phyloP scores from a whole-genome alignment of 2,797 vertebrate genomes.

The Zenarchopterus dispar region DNA sequence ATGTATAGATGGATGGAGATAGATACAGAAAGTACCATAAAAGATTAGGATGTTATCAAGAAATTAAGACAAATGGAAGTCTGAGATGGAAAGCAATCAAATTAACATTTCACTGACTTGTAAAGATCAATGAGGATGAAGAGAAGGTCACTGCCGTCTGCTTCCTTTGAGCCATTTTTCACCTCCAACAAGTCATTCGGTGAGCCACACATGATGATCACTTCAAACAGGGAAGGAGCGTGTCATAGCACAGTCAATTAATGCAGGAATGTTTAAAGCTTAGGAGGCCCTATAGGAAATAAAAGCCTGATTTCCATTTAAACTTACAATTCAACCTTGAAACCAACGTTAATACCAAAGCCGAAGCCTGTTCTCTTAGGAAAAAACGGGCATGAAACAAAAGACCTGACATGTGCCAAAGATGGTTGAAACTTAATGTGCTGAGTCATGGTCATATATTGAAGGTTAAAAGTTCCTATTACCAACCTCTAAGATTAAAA shows the following conservation, averaged over 20 bases:
- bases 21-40: no score
- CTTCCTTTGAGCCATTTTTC: constrained; percentile 50
- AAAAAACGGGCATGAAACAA: not conserved
- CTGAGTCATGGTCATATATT: no score
- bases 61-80: not conserved
- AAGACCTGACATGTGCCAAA: not conserved
- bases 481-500: no score
- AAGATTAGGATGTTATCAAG: not conserved
- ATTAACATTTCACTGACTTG: constrained; percentile 84
- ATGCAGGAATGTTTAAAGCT: not conserved
- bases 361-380: not conserved
- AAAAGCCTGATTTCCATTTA: constrained; percentile 11
- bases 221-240: constrained; percentile 68
- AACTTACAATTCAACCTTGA: constrained; percentile 30
- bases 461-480: no score
- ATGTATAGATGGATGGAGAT: no score
- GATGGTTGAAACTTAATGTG: no score
- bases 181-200: constrained; percentile 71
- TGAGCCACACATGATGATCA: constrained; percentile 90
- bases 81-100: not conserved
- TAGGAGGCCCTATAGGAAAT: not conserved
- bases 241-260: not conserved
- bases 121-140: constrained; percentile 93
- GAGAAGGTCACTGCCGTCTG: constrained; percentile 77
- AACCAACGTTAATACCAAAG: constrained; percentile 34